Evolutionary conservation across 1,140 invertebrate species (phyloP), one percentile per base, ranked within the genome.

Genomic region (Lerema accius): DNA sequence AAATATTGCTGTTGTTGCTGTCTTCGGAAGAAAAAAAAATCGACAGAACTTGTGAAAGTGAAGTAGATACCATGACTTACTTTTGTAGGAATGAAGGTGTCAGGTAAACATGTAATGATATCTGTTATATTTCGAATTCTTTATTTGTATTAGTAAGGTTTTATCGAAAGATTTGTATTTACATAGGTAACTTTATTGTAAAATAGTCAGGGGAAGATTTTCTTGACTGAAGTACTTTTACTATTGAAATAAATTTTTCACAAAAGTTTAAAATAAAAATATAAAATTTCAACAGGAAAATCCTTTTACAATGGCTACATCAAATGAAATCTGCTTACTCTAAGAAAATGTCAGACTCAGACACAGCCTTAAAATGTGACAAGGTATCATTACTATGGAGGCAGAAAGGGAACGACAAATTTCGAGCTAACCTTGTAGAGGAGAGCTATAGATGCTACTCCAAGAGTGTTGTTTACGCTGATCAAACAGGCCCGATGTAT

Each of bases 1-100:
- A 88, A 55, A 78, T 90, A 16, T 65, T 90, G 39, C 69, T 86
- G 32, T 72, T 88, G 26, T 69, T 90, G 19, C 67, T 90, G 37
- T 83, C 85, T 13, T 80, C 84, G 15, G 87, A 90, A 60, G 87
- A 88, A 59, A 90, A 87, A 64, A 88, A 86, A 67, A 87, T 82
- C 56, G 79, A 87, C 73, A 69, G 84, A 13, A 82, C 81, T 9
- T 74, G 51, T 26, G 82, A 88, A 46, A 76, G 56, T 50, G 84
- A 88, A 70, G 73, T 87, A 3, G 87, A 88, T 14, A 85, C 84
- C 1, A 82, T 88, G 76, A 82, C 63, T 50, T 88, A 90, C 67
- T 86, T 88, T 55, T 79, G 67, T 40, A 83, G 74, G 13, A 83
- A 86, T 45, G 75, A 83, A 70, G 82, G 84, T 43, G 71, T 89